These are phyloP conservation scores for Bubo blakistoni DNA, from an alignment of 2,113 vertebrate species.

Conservation along the genomic window DNA sequence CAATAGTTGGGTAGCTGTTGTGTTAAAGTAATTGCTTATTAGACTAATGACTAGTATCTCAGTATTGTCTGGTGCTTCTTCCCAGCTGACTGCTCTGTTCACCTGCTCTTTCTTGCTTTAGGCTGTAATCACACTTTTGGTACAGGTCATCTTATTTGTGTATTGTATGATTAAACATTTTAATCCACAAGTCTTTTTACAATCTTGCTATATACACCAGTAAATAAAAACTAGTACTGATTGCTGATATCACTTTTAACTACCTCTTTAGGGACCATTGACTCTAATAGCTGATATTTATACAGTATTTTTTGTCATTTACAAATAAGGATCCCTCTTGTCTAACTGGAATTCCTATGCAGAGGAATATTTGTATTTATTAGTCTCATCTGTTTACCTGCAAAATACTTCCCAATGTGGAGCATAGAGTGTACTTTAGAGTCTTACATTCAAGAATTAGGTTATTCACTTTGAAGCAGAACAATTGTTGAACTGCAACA, in stretches of 20 bases:
- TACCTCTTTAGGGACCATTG: background rate
- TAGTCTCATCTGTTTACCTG: background rate
- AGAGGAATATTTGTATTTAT: background rate
- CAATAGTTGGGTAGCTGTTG: background rate
- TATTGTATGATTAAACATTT: background rate
- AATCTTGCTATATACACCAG: background rate
- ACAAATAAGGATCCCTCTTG: background rate
- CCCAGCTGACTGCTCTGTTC: background rate
- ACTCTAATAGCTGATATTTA: background rate
- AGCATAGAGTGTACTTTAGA: background rate
- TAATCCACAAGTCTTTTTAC: background rate
- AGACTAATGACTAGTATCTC: background rate
- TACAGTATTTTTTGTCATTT: background rate
- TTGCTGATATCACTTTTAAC: background rate
- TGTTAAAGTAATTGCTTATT: background rate
- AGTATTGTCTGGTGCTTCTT: background rate
- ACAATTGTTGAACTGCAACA: background rate
- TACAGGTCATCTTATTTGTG: background rate
- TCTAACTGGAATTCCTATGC: background rate
- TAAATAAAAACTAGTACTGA: background rate
- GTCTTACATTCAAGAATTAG: background rate
- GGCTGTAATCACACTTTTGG: background rate
- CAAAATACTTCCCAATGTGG: background rate
- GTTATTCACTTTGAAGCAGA: background rate
- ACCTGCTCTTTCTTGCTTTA: background rate